Conservation (phyloP, 1,140 invertebrate genomes). For the Zaprionus ornatus region DNA sequence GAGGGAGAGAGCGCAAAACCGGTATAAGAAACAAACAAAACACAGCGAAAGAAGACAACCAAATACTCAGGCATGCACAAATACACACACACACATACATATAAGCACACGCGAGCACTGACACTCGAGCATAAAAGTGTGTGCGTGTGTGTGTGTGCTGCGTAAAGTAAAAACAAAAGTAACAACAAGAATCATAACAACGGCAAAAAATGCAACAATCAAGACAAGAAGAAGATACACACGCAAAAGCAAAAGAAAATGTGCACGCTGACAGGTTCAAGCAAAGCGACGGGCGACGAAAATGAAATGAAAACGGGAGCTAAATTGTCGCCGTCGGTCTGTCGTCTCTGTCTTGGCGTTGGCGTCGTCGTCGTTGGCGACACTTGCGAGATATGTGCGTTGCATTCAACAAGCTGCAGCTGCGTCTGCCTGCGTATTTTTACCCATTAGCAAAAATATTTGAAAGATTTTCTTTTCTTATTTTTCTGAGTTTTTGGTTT, state of each 20-base stretch:
- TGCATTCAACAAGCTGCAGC: conserved; percentile 75
- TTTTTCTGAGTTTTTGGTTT: conserved; percentile 13
- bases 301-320: conserved; percentile 56
- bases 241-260: conserved; percentile 52
- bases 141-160: conserved; percentile 6
- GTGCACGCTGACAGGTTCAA: conserved; percentile 50
- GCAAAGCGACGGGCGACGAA: conserved; percentile 54
- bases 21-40: conserved; percentile 71
- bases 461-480: conserved; percentile 48
- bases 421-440: conserved; percentile 50
- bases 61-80: conserved; percentile 41
- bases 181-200: conserved; percentile 43
- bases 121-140: conserved; percentile 3
- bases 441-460: conserved; percentile 67
- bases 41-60: conserved; percentile 49
- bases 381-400: conserved; percentile 15
- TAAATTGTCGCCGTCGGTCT: conserved; percentile 34
- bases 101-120: not conserved
- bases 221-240: conserved; percentile 26
- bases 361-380: conserved; percentile 13
- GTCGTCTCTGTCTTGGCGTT: conserved; percentile 9
- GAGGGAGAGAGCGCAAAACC: conserved; percentile 50
- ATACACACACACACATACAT: not conserved
- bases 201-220: conserved; percentile 53
- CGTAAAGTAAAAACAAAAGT: conserved; percentile 38